Percentiles rank a stretch among this genome's conserved stretches.
Conservation (phyloP, 2,888 invertebrate species). For the Netelia virgata region DNA sequence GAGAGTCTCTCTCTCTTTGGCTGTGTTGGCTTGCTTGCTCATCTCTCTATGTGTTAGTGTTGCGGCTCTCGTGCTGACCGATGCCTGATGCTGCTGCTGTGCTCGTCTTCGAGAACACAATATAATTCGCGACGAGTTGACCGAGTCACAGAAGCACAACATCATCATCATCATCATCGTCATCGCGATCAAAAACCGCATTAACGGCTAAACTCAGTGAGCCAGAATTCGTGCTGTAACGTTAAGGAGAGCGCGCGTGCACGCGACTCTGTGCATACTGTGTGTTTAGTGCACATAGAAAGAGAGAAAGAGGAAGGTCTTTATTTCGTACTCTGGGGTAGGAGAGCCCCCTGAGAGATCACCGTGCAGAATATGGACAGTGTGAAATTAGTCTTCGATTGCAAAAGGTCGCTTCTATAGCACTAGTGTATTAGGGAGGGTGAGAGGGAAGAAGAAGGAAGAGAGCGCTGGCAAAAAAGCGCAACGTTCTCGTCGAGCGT, state of each 20-base stretch:
- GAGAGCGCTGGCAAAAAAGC: conserved; percentile 56
- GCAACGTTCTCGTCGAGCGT: conserved; percentile 53
- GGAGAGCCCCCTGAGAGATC: neutral
- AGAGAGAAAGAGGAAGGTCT: conserved; percentile 27
- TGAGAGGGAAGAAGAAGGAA: conserved; percentile 38
- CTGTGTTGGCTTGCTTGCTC: conserved; percentile 32
- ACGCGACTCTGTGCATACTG: conserved; percentile 57
- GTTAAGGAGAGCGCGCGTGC: conserved; percentile 44
- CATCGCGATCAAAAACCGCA: conserved; percentile 19
- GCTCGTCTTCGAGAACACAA: conserved; percentile 53
- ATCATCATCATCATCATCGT: conserved; percentile 24
- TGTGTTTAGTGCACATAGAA: conserved; percentile 51
- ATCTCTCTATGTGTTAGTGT: conserved; percentile 31
- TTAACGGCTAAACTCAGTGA: conserved; percentile 3
- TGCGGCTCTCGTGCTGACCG: conserved; percentile 50
- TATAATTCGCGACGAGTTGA: conserved; percentile 48
- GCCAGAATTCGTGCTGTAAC: conserved; percentile 18
- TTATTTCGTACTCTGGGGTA: neutral
- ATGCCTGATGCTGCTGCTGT: conserved; percentile 45
- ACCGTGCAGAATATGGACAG: neutral
- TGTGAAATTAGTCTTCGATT: neutral
- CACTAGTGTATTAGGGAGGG: conserved; percentile 63
- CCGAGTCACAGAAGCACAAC: conserved; percentile 34
- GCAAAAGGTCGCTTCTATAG: neutral
- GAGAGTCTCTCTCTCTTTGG: conserved; percentile 61